These are phyloP conservation scores for Magallana ariakensis DNA, from an alignment of 1,140 invertebrate species.

Conservation along the genomic window DNA sequence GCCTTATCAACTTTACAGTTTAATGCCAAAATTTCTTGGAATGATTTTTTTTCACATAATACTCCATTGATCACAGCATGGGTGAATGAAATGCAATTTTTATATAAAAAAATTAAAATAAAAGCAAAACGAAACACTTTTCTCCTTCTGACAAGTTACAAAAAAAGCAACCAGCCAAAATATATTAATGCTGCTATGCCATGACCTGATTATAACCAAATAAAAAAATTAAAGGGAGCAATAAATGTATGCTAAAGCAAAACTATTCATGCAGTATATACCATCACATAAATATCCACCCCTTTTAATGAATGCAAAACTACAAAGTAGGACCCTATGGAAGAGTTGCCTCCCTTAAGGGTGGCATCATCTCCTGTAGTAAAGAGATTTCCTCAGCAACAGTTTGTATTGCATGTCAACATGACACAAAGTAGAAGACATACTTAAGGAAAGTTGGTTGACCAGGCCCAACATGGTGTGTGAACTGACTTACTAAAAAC, in stretches of 20 bases:
- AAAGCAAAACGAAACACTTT: background rate
- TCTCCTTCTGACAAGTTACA: no score
- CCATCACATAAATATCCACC: background rate
- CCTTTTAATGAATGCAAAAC: background rate
- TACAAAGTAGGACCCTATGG: background rate
- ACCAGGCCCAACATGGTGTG: background rate
- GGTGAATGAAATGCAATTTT: slow-evolving; percentile 40
- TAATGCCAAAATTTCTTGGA: slow-evolving; percentile 30
- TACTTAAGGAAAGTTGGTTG: background rate
- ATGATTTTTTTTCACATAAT: slow-evolving; percentile 11
- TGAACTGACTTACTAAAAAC: slow-evolving; percentile 18
- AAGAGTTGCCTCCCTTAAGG: background rate
- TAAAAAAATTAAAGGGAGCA: background rate
- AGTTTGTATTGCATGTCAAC: background rate
- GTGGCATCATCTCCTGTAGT: background rate
- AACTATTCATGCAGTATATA: background rate
- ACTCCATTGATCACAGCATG: slow-evolving; percentile 44
- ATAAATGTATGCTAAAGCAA: background rate
- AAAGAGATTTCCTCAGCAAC: background rate
- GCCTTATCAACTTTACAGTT: slow-evolving; percentile 38
- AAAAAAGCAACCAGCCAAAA: background rate
- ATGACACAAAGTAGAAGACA: slow-evolving; percentile 10
- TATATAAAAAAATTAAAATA: no score
- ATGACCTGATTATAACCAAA: background rate
- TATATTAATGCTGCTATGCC: slow-evolving; percentile 11